Conservation (phyloP, 2,797 vertebrate genomes). For the Alcedo quadribrachys region DNA sequence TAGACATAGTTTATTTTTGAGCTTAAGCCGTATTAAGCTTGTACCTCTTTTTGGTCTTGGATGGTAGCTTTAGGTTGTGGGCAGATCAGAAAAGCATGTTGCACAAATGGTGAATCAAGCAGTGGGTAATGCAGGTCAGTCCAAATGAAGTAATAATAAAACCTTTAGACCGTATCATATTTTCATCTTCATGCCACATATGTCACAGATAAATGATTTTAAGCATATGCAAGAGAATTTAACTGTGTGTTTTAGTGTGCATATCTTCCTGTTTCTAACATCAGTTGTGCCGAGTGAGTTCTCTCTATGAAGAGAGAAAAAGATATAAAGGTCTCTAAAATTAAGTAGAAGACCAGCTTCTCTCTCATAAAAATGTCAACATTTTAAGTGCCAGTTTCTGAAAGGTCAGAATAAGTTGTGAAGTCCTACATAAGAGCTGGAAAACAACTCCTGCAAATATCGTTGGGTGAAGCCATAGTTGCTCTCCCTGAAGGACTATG, state of each 20-base stretch:
- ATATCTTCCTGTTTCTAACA: background rate
- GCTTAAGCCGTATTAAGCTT: background rate
- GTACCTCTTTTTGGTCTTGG: background rate
- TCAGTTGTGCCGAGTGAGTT: background rate
- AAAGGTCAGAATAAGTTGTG: conserved; percentile 6
- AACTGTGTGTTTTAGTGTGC: background rate
- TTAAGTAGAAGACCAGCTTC: background rate
- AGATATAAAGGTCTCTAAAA: conserved; percentile 14
- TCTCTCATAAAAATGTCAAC: background rate
- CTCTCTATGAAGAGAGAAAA: background rate
- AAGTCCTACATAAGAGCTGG: background rate
- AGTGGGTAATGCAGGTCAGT: background rate
- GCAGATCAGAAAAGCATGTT: background rate
- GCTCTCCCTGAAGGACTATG: background rate
- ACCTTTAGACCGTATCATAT: background rate
- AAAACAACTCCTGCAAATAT: background rate
- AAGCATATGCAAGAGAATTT: background rate
- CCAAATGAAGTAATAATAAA: conserved; percentile 22
- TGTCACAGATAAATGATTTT: conserved; percentile 1
- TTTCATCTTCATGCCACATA: conserved; percentile 20
- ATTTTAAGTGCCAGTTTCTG: background rate
- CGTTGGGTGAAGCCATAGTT: background rate
- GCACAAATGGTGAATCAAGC: background rate
- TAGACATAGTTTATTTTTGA: conserved; percentile 26
- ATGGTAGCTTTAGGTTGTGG: background rate